Evolutionary conservation across 2,113 vertebrate genomes (phyloP), one percentile per base, ranked within the genome.

Genomic region (Heterochromis multidens): DNA sequence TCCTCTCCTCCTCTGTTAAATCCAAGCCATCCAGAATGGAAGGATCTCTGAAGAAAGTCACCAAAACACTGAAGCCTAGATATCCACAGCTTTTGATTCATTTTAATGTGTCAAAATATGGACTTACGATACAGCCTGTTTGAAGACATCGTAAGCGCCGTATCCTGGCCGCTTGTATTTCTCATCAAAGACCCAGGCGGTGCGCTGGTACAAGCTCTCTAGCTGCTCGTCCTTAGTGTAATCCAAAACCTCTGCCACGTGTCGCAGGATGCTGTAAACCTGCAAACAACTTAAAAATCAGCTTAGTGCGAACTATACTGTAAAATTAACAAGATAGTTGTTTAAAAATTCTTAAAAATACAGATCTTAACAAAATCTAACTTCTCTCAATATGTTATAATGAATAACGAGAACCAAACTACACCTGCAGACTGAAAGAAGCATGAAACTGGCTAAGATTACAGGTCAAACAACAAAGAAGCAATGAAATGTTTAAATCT

Each of bases 151-250:
- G 1, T 99, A 99, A 65, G 98, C 98, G 17, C 98, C 98, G 17
- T 99, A 99, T 94, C 98, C 98, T 0, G 98, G 98, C 61, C 97
- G 96, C 93, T 98, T 99, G 95, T 99, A 99, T 80, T 98, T 99
- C 95, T 99, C 98, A 89, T 99, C 98, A 23, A 99, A 99, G 4
- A 99, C 98, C 98, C 98, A 99, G 87, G 98, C 98, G 25, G 98
- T 99, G 91, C 98, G 97, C 96, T 98, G 97, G 94, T 98, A 99
- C 57, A 99, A 94, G 88, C 98, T 99, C 91, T 99, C 98, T 31
- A 99, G 96, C 90, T 99, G 98, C 89, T 99, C 98, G 35, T 99
- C 98, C 92, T 99, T 99, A 52, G 93, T 98, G 94, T 99, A 99
- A 5, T 99, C 98, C 93, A 99, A 93, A 78, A 99, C 98, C 84